Evolutionary conservation across 53 echinoderm and acorn worm genomes (phyloP).

Genomic region (Hippasteria phrygiana): DNA sequence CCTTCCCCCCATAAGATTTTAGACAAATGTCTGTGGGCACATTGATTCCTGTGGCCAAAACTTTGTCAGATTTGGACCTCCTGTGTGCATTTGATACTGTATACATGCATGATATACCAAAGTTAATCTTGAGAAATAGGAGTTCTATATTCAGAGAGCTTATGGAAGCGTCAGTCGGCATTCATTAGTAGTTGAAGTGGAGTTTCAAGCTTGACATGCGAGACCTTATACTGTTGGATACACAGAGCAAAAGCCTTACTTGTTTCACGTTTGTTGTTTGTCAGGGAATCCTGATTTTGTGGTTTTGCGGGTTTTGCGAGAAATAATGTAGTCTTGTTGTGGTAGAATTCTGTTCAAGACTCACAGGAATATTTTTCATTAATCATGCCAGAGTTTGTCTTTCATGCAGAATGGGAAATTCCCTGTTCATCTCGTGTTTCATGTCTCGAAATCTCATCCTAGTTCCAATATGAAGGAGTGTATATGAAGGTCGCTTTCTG

Average conservation of each 20-base stretch:
- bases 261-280: not conserved
- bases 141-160: not conserved
- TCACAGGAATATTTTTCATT: not conserved
- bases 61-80: not conserved
- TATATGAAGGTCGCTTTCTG: not conserved
- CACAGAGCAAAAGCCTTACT: not conserved
- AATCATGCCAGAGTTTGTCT: not conserved
- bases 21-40: not conserved
- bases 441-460: not conserved
- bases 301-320: no score
- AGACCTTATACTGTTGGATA: not conserved
- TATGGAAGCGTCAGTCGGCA: conserved; percentile 18
- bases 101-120: not conserved
- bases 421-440: not conserved
- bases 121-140: not conserved
- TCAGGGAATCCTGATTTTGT: not conserved
- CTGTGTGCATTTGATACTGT: not conserved
- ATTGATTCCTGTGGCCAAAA: not conserved
- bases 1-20: not conserved
- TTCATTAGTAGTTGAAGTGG: conserved; percentile 9
- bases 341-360: not conserved
- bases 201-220: not conserved
- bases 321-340: not conserved
- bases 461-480: no score
- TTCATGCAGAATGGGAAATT: not conserved